Evolutionary conservation across 2,113 vertebrate species (phyloP).

Genomic region (Scomber colias): DNA sequence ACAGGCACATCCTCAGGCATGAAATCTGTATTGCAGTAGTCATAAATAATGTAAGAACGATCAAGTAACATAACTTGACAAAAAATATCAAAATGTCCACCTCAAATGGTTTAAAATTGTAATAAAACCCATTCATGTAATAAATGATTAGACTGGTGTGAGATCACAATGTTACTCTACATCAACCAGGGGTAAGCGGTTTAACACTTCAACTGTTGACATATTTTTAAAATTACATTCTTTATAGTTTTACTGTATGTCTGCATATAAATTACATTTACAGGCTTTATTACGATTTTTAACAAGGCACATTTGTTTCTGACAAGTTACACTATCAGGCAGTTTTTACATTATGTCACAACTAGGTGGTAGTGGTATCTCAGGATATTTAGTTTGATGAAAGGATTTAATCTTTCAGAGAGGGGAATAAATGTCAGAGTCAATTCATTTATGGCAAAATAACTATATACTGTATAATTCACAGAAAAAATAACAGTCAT

Average conservation of each 20-base stretch:
- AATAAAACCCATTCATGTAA: constrained; percentile 14
- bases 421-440: neutral
- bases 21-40: neutral
- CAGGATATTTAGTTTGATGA: neutral
- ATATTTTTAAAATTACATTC: neutral
- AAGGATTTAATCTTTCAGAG: neutral
- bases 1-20: neutral
- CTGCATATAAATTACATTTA: neutral
- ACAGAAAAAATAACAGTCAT: too few relatives aligned
- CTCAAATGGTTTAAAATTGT: neutral
- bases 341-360: neutral
- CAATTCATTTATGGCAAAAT: neutral
- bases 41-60: constrained; percentile 21
- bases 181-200: too few relatives aligned
- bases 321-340: constrained; percentile 3
- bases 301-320: constrained; percentile 11
- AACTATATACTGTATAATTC: too few relatives aligned
- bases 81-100: neutral
- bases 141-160: neutral
- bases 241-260: neutral
- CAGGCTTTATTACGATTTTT: neutral
- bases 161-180: neutral
- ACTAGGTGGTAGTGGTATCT: neutral
- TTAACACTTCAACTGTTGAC: neutral
- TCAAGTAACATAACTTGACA: neutral